Base-by-base conservation (phyloP, 2,113 vertebrate species). In the Meles meles region DNA sequence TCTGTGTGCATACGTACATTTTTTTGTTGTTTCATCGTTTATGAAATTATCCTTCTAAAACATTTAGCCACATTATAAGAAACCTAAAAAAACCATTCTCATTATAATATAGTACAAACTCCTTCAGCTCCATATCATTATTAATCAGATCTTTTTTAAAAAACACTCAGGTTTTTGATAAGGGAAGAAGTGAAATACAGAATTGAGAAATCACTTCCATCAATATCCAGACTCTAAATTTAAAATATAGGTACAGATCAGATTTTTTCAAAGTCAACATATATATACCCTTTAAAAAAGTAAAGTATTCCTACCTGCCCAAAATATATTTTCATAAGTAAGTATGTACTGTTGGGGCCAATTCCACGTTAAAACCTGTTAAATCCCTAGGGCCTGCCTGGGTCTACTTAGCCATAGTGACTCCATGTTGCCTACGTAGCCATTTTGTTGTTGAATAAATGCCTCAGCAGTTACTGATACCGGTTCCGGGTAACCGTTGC, bases 31-130 rank as follows among this genome's bases (percentile, higher is more conserved):
- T 90, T 94, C 18, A 88, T 84, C 13, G 59, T 67, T 80, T 92
- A 88, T 74, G 37, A 95, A 84, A 95, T 7, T 92, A 61, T 67
- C 11, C 29, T 96, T 81, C 88, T 47, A 49, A 89, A 84, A 76
- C 8, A 44, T 92, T 89, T 74, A 88, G n/a, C 85, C 42, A 74
- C 74, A 29, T 23, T 85, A 6, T 80, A 85, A 95, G n/a, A 11
- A 85, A 89, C 20, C 34, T 65, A 82, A 84, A 34, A 49, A 94
- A 79, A 79, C 21, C 14, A 85, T 61, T 95, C 69, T 91, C 34
- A 44, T 37, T 94, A 76, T 29, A 93, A 87, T 87, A 39, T 21
- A 85, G 7, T 52, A 52, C 49, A 52, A 52, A 52, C 49, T 52
- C 0, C 49, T 52, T 52, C 14, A 71, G 11, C 6, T 87, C 18